phyloP scores from a whole-genome alignment of 2,888 invertebrate species.

The Phytoseiulus persimilis region DNA sequence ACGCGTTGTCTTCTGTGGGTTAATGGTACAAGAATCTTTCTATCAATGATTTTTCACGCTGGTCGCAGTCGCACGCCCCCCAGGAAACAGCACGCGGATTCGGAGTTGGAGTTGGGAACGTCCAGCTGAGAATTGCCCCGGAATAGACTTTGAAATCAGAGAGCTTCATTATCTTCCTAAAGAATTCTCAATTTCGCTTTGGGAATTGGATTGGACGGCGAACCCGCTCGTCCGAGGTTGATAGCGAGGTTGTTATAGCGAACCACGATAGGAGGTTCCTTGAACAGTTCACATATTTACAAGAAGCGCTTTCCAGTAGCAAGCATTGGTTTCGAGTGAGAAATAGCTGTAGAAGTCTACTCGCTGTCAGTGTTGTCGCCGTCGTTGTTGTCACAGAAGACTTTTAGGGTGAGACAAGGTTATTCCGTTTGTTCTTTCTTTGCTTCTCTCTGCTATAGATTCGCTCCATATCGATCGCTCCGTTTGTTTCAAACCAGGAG shows the following conservation, averaged over 20 bases:
- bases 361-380: not conserved
- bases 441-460: not conserved
- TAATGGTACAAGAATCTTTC: not conserved
- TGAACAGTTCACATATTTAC: slow-evolving; percentile 25
- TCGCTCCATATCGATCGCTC: not conserved
- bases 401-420: not conserved
- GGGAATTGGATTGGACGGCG: not conserved
- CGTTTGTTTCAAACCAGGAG: not conserved
- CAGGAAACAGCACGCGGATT: not conserved
- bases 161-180: not conserved
- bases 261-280: not conserved
- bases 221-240: too few relatives aligned
- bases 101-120: not conserved
- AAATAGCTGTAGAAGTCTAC: not conserved
- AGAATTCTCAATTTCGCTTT: not conserved
- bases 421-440: not conserved
- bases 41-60: not conserved
- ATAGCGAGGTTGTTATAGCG: not conserved
- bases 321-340: not conserved
- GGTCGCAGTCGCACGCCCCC: not conserved
- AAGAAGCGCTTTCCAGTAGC: not conserved
- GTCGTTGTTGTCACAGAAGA: not conserved
- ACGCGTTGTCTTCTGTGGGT: not conserved
- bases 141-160: not conserved
- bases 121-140: not conserved